Evolutionary conservation across 2,113 vertebrate genomes (phyloP).

Genomic region (Arenaria interpres): DNA sequence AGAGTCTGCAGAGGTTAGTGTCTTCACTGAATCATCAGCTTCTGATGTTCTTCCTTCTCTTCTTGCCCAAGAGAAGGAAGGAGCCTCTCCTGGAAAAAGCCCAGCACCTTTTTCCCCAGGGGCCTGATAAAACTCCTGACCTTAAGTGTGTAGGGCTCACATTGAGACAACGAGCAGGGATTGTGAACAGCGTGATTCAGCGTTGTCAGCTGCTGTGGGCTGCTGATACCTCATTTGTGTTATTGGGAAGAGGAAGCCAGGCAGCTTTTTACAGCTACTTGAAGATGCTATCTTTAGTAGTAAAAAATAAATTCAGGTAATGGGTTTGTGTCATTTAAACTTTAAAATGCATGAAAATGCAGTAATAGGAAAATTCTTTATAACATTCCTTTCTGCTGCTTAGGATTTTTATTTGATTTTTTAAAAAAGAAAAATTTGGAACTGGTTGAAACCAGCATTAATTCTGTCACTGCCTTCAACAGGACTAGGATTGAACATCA

Average conservation of each 20-base stretch:
- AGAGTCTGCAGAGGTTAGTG: slow-evolving; percentile 21
- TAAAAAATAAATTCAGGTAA: neutral
- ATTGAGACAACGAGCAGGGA: neutral
- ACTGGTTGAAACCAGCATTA: neutral
- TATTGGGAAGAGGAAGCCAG: neutral
- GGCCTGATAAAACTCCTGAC: neutral
- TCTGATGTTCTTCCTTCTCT: neutral
- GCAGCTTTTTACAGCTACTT: neutral
- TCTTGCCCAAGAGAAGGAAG: neutral
- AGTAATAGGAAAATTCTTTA: neutral
- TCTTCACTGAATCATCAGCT: slow-evolving; percentile 22
- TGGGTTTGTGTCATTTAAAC: neutral
- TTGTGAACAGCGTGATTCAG: neutral
- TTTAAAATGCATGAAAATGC: neutral
- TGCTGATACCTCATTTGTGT: neutral
- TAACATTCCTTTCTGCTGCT: neutral
- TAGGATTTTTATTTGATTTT: neutral
- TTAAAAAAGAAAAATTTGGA: neutral
- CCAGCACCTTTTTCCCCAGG: neutral
- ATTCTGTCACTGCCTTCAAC: neutral
- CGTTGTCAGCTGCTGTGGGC: neutral
- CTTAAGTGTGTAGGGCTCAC: neutral
- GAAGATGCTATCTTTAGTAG: neutral
- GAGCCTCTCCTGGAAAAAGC: neutral
- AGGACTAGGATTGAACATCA: neutral